Evolutionary conservation across 2,888 invertebrate genomes (phyloP).

Genomic region (Synergus gifuensis): DNA sequence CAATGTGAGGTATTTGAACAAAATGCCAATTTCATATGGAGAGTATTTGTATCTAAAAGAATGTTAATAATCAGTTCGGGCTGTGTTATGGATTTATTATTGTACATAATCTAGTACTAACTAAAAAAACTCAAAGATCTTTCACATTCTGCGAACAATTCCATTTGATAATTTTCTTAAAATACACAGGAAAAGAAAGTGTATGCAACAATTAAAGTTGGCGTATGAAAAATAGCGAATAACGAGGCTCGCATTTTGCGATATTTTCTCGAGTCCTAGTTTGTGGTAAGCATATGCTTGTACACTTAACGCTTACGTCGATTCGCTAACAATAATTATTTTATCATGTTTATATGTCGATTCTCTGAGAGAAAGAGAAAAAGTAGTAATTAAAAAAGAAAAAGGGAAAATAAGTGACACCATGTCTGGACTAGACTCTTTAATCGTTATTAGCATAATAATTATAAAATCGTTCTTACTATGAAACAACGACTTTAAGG

Average conservation of each 20-base stretch:
- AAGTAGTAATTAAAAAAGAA: neutral
- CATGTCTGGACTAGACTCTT: neutral
- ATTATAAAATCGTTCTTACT: constrained; percentile 2
- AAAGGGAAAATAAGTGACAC: neutral
- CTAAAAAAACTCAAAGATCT: constrained; percentile 12
- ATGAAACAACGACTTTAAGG: constrained; percentile 5
- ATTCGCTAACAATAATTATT: constrained; percentile 23
- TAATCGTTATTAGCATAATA: neutral
- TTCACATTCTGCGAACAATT: neutral
- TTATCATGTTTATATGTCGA: neutral
- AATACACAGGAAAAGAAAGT: neutral
- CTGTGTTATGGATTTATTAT: constrained; percentile 18
- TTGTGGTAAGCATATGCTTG: constrained; percentile 10
- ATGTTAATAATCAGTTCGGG: neutral
- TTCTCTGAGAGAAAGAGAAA: neutral
- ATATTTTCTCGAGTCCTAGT: neutral
- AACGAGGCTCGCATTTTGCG: neutral
- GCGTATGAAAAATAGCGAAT: neutral
- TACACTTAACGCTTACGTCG: constrained; percentile 22
- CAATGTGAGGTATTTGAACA: neutral
- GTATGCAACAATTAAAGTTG: constrained; percentile 3
- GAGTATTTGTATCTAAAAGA: neutral
- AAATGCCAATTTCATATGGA: neutral
- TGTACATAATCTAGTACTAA: neutral
- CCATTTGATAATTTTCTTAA: neutral